These are phyloP conservation scores for Heliconius sara DNA, from an alignment of 2,888 invertebrate species.

Conservation along the genomic window DNA sequence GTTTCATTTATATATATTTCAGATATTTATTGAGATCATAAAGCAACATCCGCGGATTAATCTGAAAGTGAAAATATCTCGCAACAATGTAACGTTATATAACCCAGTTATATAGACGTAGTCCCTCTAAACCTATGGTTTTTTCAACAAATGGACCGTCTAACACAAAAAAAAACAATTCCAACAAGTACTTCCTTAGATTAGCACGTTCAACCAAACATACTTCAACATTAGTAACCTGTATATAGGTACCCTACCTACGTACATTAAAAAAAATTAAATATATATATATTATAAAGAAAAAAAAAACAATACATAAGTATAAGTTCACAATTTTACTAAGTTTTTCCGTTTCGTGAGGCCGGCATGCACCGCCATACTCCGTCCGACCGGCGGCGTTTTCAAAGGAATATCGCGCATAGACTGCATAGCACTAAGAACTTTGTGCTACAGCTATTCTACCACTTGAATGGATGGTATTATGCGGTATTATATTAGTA, in stretches of 20 bases:
- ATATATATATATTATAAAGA: neutral
- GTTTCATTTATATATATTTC: too few species aligned
- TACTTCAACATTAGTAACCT: neutral
- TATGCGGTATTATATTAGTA: slow-evolving; percentile 56
- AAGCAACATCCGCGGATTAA: too few species aligned
- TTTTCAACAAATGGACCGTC: neutral
- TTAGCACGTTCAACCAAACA: neutral
- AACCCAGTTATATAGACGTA: too few species aligned
- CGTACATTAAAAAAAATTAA: neutral
- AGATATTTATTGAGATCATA: too few species aligned
- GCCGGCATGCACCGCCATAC: slow-evolving; percentile 53
- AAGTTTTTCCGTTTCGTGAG: slow-evolving; percentile 4
- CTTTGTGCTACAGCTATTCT: slow-evolving; percentile 75
- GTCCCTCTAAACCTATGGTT: neutral
- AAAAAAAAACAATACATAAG: neutral
- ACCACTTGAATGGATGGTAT: slow-evolving; percentile 69
- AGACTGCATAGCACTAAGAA: slow-evolving; percentile 72
- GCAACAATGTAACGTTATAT: too few species aligned
- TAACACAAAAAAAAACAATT: neutral
- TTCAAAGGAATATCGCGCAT: slow-evolving; percentile 76
- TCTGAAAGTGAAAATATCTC: too few species aligned
- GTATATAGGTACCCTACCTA: neutral
- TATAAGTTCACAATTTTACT: slow-evolving; percentile 1
- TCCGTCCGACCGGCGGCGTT: slow-evolving; percentile 63
- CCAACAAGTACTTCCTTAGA: neutral